Evolutionary conservation across 2,797 vertebrate species (phyloP), one percentile per base, ranked within the genome.

Genomic region (Distichodus sexfasciatus): DNA sequence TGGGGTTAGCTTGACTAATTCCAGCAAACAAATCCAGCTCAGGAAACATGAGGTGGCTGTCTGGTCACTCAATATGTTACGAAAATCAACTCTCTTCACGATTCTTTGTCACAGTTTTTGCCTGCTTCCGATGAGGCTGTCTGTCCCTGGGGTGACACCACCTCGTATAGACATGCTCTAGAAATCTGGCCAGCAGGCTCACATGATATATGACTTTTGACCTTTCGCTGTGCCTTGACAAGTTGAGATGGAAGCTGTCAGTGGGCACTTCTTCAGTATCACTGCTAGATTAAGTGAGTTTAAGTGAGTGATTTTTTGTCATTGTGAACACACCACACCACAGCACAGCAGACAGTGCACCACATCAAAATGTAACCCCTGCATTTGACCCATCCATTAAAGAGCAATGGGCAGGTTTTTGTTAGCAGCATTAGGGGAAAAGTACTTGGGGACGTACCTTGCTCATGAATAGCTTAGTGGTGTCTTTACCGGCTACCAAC

Each of bases 1-100:
- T 58, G 55, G 31, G 38, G 50, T 61, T 68, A 76, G 65, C 54
- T 54, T 14, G 43, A 73, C 51, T 74, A 71, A 79, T 76, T 41
- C 68, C 28, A 17, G 38, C 28, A 71, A 66, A 75, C 54, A 66
- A 61, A 36, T 75, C 46, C 10, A 26, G 12, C 31, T 57, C 11
- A 36, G 23, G 31, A 65, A 24, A 17, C 23, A 33, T 23, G 21
- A 29, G 28, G 44, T 69, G 55, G 51, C 33, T 43, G 41, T 64
- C 51, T 64, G 66, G 61, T 66, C 40, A 71, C 48, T 61, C 67
- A 28, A 29, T 59, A 17, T 68, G 33, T 14, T 21, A n/a, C 51
- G 35, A 2, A 43, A 53, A 33, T 33, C 19, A 24, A 53, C n/a
- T 23, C 11, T 19, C 23, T 53, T 53, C 33, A 11, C 38, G 19